These are phyloP conservation scores for Shargacucullia verbasci DNA, from an alignment of 2,888 invertebrate species.

Conservation along the genomic window DNA sequence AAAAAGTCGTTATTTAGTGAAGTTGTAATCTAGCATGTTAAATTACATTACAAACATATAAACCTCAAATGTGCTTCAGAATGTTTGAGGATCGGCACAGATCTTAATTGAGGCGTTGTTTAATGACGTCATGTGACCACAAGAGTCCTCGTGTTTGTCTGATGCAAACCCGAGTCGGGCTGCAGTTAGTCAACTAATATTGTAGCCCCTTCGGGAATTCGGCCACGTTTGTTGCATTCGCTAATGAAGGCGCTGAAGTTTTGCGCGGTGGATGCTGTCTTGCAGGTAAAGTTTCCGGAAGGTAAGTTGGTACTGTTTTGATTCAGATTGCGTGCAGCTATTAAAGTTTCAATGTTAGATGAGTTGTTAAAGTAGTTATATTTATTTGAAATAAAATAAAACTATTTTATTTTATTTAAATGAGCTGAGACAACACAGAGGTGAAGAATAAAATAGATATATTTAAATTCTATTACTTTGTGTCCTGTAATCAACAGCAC, in stretches of 20 bases:
- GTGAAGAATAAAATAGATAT: too few species aligned
- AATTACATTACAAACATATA: neutral
- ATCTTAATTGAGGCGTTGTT: conserved; percentile 38
- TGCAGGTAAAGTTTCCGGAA: conserved; percentile 15
- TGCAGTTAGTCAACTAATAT: conserved; percentile 43
- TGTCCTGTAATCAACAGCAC: neutral
- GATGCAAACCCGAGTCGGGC: conserved; percentile 28
- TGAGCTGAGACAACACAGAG: too few species aligned
- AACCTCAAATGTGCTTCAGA: conserved; percentile 21
- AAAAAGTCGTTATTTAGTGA: neutral
- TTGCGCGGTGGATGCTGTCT: conserved; percentile 14
- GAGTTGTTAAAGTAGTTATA: too few species aligned
- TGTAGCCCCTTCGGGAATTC: conserved; percentile 21
- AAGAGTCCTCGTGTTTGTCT: conserved; percentile 35
- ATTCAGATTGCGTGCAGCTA: neutral
- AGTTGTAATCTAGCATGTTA: neutral
- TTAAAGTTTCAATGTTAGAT: too few species aligned
- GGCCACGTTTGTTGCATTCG: conserved; percentile 31
- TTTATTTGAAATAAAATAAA: too few species aligned
- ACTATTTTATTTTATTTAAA: too few species aligned
- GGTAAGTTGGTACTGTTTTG: conserved; percentile 8
- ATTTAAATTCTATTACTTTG: neutral
- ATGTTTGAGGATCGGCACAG: conserved; percentile 28
- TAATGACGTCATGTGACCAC: conserved; percentile 34
- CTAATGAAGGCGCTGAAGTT: conserved; percentile 46